phyloP scores from a whole-genome alignment of 2,888 invertebrate species.

The Blera fallax region DNA sequence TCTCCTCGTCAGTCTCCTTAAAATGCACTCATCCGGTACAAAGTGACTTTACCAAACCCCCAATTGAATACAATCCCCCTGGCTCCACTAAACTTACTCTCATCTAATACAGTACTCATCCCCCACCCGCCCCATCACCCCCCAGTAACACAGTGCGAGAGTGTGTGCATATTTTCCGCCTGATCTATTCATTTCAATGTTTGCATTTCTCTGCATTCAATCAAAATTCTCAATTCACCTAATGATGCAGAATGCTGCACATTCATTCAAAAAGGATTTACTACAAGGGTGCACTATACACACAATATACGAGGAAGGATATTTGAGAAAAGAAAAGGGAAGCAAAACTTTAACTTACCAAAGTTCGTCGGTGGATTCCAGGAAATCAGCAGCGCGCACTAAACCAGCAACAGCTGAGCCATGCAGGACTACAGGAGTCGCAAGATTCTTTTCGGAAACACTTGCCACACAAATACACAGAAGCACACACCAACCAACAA shows the following conservation, averaged over 20 bases:
- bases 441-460: not conserved
- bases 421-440: slow-evolving; percentile 4
- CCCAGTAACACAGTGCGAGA: not conserved
- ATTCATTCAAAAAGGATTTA: slow-evolving; percentile 57
- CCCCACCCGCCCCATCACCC: not conserved
- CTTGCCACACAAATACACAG: slow-evolving; percentile 42
- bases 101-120: not conserved
- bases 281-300: not conserved
- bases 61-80: slow-evolving; percentile 28
- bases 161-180: slow-evolving; percentile 44
- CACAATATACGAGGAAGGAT: not conserved
- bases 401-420: slow-evolving; percentile 67
- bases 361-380: slow-evolving; percentile 55
- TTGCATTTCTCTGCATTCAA: slow-evolving; percentile 66
- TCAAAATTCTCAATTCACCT: slow-evolving; percentile 67
- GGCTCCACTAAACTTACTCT: slow-evolving; percentile 20
- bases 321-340: not conserved
- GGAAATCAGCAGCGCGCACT: slow-evolving; percentile 8
- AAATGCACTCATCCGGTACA: slow-evolving; percentile 24
- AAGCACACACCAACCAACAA: too few relatives aligned
- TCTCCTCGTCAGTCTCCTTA: slow-evolving; percentile 32
- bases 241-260: slow-evolving; percentile 67
- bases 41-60: slow-evolving; percentile 12
- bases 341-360: slow-evolving; percentile 52
- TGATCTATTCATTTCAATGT: slow-evolving; percentile 68